Base-by-base conservation (phyloP, 2,113 vertebrate species). In the Neodontobutis hainanensis region DNA sequence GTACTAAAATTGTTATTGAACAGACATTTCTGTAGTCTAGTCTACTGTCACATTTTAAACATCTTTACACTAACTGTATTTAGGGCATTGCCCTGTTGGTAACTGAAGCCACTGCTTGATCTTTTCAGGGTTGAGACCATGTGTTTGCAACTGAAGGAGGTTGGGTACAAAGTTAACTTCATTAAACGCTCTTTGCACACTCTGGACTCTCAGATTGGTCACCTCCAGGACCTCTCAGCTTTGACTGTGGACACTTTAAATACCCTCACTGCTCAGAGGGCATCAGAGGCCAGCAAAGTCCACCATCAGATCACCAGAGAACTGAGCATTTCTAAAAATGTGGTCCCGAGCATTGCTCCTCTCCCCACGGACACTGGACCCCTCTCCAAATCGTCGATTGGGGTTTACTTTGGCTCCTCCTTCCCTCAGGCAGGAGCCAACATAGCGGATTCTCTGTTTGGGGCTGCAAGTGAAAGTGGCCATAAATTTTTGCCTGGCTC, bases 231-330 rank as follows among this genome's bases (percentile, higher is more conserved):
- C 78, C 94, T 99, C 14, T 98, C 96, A 0, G 97, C 95, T 27
- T 91, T 99, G 5, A 99, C 97, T 6, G 97, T 99, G 87, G 97
- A 99, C 83, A 99, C 96, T n/a, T 86, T 99, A 83, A 99, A 99
- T 91, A 95, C 96, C 0, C 92, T 99, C n/a, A 97, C 95, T 6
- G 97, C 97, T 0, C 97, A 99, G 90, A 95, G 96, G 82, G 96
- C 96, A 7, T 99, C 97, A 0, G 97, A 98, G 88, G 96, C 95
- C 70, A 97, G 95, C 90, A 98, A 98, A 86, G 96, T 99, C 77
- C 97, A 99, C 73, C 97, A 97, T 43, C 95, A 99, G 91, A 99
- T 99, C 84, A 98, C 95, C 0, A 91, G 95, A 16, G 97, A 99
- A 67, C 73, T 99, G 61, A 99, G 97, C 81, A 92, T 99, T 90